A percentile compares a stretch with the other conserved stretches of the same genome.
phyloP scores from a whole-genome alignment of 37 sponge, comb jelly and placozoan species.

The Dysidea cf. avara region DNA sequence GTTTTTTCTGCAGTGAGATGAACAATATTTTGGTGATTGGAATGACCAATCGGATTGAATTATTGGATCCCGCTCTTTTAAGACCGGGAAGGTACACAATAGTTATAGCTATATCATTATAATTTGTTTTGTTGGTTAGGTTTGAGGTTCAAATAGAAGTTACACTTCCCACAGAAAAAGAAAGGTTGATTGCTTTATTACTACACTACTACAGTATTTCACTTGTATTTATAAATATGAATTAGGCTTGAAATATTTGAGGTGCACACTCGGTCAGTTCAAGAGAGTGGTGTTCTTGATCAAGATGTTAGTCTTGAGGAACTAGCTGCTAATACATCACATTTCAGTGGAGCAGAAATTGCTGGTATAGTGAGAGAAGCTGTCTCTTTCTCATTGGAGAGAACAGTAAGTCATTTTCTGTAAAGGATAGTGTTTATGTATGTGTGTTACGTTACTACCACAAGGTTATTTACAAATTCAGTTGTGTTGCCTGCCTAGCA shows the following conservation, averaged over 20 bases:
- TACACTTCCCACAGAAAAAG: constrained; percentile 72
- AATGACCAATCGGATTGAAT: constrained; percentile 76
- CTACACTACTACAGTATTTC: background rate
- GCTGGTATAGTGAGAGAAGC: constrained; percentile 89
- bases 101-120: no score
- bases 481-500: no score
- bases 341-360: constrained; percentile 93
- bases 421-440: no score
- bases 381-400: constrained; percentile 71
- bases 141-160: constrained; percentile 93
- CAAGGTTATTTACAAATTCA: no score
- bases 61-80: constrained; percentile 84
- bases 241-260: constrained; percentile 71
- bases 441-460: no score
- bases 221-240: background rate
- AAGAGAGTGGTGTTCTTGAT: constrained; percentile 34
- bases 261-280: constrained; percentile 80
- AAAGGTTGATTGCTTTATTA: constrained; percentile 30
- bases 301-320: constrained; percentile 57
- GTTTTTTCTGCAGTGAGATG: constrained; percentile 19
- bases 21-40: constrained; percentile 82
- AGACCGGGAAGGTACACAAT: constrained; percentile 69
- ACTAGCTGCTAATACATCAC: constrained; percentile 72
- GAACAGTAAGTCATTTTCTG: constrained; percentile 33
- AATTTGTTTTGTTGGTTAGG: constrained; percentile 8